Evolutionary conservation across 64 coral and sea anemone genomes (phyloP), one percentile per base, ranked within the genome.

Genomic region (Stichodactyla helianthus): DNA sequence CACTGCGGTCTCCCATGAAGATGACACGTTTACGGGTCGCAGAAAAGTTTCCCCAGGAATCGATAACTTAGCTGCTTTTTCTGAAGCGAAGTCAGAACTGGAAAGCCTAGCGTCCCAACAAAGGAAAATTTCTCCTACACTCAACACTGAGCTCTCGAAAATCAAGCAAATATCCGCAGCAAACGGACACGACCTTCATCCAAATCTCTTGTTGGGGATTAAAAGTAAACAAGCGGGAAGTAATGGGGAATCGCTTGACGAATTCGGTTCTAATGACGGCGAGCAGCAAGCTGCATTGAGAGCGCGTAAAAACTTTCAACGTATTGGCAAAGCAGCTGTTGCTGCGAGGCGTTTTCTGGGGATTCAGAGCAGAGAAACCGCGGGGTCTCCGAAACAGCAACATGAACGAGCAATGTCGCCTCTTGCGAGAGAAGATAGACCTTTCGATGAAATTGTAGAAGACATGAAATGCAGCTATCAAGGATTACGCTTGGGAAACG

Each of bases 301-400:
- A 81, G 78, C 78, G 52, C 78, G 52, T 8, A 81, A 81, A 81
- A 81, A 81, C 78, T 81, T 81, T 54, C 35, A 81, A 19, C 78
- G 78, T 52, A 81, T 81, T 18, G 78, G 78, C 13, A 81, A 81
- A 54, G 78, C 78, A 81, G 78, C 78, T 81, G 50, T 81, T 51
- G 78, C 78, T 51, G 78, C 78, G 6, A 81, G 78, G 19, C 15
- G 78, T 19, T 81, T 81, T 51, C 20, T 81, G 52, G 52, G 52
- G n/a, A 81, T 81, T 81, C 78, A 54, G 6, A 81, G 20, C 20
- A n/a, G 52, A 51, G 78, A 81, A 81, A 19, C 35, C 6, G 78
- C 50, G 19, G 52, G 78, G 16, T 11, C 68, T 5, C 22, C 68
- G 25, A 74, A 74, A 25, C 78, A 81, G 18, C 14, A 53, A 53